phyloP scores from a whole-genome alignment of 2,888 invertebrate genomes.

The Hypolimnas misippus region DNA sequence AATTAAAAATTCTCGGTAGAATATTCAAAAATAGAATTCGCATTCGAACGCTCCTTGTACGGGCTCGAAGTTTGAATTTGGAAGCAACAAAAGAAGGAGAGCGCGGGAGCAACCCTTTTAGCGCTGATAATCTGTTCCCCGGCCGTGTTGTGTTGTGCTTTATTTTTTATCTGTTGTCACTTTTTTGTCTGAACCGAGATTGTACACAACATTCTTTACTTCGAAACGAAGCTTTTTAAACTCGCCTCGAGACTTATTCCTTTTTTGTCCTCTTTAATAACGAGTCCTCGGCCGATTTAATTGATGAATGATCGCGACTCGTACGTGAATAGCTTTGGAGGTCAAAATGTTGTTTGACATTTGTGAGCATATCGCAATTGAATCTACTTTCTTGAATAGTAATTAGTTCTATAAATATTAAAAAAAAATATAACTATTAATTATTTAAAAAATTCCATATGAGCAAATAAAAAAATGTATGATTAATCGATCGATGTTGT shows the following conservation, averaged over 20 bases:
- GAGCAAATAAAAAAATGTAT: constrained; percentile 14
- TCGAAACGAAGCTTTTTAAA: constrained; percentile 82
- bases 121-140: constrained; percentile 84
- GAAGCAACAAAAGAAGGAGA: constrained; percentile 82
- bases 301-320: constrained; percentile 79
- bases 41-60: constrained; percentile 83
- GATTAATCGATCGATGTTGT: constrained; percentile 24
- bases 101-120: constrained; percentile 82
- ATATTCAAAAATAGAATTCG: constrained; percentile 84
- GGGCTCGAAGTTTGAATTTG: constrained; percentile 82
- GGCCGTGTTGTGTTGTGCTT: constrained; percentile 75
- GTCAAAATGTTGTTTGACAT: constrained; percentile 53
- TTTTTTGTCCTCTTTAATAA: constrained; percentile 78
- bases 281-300: constrained; percentile 76
- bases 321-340: constrained; percentile 65
- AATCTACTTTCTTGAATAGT: constrained; percentile 21
- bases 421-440: background rate
- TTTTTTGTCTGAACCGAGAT: constrained; percentile 82
- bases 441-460: constrained; percentile 12
- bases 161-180: constrained; percentile 83
- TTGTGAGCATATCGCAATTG: constrained; percentile 29
- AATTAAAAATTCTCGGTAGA: constrained; percentile 85
- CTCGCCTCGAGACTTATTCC: constrained; percentile 75
- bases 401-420: constrained; percentile 8
- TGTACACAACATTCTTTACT: constrained; percentile 85